Base-by-base conservation (phyloP, 2,888 invertebrate species). In the Drosophila peninsularis region DNA sequence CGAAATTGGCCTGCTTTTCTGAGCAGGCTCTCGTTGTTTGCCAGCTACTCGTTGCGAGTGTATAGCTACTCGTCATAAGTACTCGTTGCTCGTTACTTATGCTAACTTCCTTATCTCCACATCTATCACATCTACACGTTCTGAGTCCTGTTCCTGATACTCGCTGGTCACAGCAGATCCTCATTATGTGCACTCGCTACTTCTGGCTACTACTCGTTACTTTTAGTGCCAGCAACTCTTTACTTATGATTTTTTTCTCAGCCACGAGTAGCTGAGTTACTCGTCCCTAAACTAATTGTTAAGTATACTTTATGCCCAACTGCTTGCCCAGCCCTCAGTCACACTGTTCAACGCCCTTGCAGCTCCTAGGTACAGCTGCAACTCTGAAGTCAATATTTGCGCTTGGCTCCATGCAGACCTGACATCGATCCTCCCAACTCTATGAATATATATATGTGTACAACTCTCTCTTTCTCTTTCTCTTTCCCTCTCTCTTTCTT, bases 381-480 rank as follows among this genome's bases (percentile, higher is more conserved):
- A 34, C n/a, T 47, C 14, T 27, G 30, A 45, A 24, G 2, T 47
- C 37, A 30, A 10, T 30, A 64, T 71, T 82, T 79, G 76, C 72
- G 79, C 77, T 81, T 86, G 71, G 71, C 67, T 79, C 11, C 44
- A 77, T 53, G 34, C 52, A 55, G 42, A 32, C 45, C 77, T 47
- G 13, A 21, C 50, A 7, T 4, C 49, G 32, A 14, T 50, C 17
- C 9, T 9, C 34, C 34, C 50, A 9, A 6, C 11, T 44, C 45
- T 56, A 65, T 69, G 47, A 69, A 60, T 71, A 69, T 75, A 69
- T 75, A 67, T 69, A 69, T 75, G 67, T 78, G 67, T 74, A 63
- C 62, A 69, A 21, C 34, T 74, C 67, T 79, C 73, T 75, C 32
- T 49, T 5, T 32, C 3, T 37, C 52, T 37, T 62, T 87, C 72